Evolutionary conservation across 2,113 vertebrate genomes (phyloP), one percentile per base, ranked within the genome.

Genomic region (Acrocephalus arundinaceus): DNA sequence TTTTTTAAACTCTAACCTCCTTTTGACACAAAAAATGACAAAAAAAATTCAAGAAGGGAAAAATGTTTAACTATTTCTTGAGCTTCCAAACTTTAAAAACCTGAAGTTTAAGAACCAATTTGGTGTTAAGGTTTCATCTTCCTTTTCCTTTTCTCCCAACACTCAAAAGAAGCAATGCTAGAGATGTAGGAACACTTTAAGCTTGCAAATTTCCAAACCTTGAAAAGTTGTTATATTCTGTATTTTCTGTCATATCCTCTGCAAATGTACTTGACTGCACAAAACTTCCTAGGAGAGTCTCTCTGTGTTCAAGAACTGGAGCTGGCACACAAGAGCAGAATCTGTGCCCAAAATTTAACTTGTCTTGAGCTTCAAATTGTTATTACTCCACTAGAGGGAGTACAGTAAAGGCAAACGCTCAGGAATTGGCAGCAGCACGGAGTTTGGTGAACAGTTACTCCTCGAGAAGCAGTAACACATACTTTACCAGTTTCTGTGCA

Each of bases 301-400:
- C 3, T 13, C 35, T 58, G 13, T 45, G 28, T 62, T 45, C 19
- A 79, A 93, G 46, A 93, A 54, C 3, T 43, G n/a, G 25, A 76
- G 41, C 25, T 79, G 59, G 46, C 41, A 72, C 12, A 2, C 3
- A 4, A 37, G n/a, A 87, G 28, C 31, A 76, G 57, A 68, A 79
- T 12, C 3, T 1, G 11, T 43, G 31, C 58, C 52, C 46, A 82
- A 85, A 87, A 73, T 58, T 20, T 27, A 39, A 70, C 28, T 52
- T 33, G 45, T 28, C 66, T 58, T 45, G 46, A 91, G 51, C 57
- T 91, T 65, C 75, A 63, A 5, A 55, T 3, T 13, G 4, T 6
- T 39, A 54, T 63, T 39, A 49, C 41, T 71, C 92, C 79, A 87
- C 73, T 78, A 89, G 92, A 92, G 83, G 88, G 83, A 78, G 74